Percentiles rank a stretch among this genome's conserved stretches.
Evolutionary conservation across 2,113 vertebrate genomes (phyloP).

Genomic region (Delphinus delphis): DNA sequence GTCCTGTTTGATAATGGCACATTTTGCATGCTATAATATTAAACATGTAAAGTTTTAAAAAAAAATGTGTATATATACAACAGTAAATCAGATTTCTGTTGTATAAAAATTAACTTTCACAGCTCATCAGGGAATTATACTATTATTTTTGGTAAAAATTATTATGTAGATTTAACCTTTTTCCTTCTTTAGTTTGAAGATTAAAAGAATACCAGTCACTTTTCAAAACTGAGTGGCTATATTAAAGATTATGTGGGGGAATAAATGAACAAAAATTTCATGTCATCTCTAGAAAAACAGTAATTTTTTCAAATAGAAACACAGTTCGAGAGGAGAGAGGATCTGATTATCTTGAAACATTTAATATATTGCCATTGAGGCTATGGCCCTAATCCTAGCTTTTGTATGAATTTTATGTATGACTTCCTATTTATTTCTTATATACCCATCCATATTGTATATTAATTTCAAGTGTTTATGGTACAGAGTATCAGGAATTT

Average conservation of each 20-base stretch:
- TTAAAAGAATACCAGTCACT: neutral
- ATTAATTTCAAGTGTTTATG: neutral
- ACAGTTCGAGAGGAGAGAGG: neutral
- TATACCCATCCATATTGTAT: neutral
- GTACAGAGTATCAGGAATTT: neutral
- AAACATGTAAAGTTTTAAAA: neutral
- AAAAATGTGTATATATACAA: neutral
- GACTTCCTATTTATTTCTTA: neutral
- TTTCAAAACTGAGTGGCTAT: constrained; percentile 8
- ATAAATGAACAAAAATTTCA: constrained; percentile 23
- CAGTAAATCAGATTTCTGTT: neutral
- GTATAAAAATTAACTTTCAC: constrained; percentile 15
- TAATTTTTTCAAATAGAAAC: constrained; percentile 29
- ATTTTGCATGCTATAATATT: neutral
- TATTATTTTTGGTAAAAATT: constrained; percentile 36
- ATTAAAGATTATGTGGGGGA: neutral
- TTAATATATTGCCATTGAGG: neutral
- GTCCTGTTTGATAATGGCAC: neutral
- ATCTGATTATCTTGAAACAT: neutral
- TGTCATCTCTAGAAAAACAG: constrained; percentile 1
- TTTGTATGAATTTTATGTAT: neutral
- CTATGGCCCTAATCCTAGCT: neutral
- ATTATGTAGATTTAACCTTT: constrained; percentile 14
- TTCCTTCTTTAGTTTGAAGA: neutral
- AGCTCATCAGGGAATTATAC: neutral